phyloP scores from a whole-genome alignment of 2,113 vertebrate species.

The Raphicerus campestris region DNA sequence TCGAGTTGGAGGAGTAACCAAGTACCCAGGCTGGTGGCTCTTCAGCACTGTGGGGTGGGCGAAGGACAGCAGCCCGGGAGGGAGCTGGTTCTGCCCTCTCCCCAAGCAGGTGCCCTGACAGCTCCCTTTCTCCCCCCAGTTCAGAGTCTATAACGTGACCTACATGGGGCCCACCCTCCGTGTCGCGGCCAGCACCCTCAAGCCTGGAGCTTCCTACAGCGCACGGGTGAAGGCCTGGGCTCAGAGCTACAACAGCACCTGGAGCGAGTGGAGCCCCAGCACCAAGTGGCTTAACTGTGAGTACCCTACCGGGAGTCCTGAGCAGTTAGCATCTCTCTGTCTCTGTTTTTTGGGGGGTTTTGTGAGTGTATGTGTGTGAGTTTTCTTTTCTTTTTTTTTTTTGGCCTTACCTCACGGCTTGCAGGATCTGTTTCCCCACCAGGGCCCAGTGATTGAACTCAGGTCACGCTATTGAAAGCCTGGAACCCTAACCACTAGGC shows the following conservation, averaged over 20 bases:
- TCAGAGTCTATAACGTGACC: background rate
- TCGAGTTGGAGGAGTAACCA: background rate
- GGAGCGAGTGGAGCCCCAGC: slow-evolving; percentile 82
- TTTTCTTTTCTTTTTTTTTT: background rate
- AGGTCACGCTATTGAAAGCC: background rate
- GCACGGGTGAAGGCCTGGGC: slow-evolving; percentile 62
- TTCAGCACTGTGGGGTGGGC: background rate
- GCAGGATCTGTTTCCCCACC: background rate
- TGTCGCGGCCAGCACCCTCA: slow-evolving; percentile 59
- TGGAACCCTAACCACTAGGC: background rate
- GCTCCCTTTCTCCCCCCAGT: background rate
- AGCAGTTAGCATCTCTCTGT: background rate
- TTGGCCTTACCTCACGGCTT: background rate
- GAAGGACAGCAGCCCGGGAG: background rate
- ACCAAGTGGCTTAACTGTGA: slow-evolving; percentile 71
- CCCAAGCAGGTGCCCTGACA: fast-evolving
- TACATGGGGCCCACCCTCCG: slow-evolving; percentile 48
- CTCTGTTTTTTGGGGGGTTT: background rate
- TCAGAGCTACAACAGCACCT: slow-evolving; percentile 1
- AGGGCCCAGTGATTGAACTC: background rate
- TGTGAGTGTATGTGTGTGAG: background rate
- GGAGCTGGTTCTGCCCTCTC: fast-evolving
- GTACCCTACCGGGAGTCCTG: background rate
- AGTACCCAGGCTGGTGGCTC: background rate
- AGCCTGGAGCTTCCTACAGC: slow-evolving; percentile 35